Evolutionary conservation across 2,797 vertebrate species (phyloP).

Genomic region (Cercopithecus mitis): DNA sequence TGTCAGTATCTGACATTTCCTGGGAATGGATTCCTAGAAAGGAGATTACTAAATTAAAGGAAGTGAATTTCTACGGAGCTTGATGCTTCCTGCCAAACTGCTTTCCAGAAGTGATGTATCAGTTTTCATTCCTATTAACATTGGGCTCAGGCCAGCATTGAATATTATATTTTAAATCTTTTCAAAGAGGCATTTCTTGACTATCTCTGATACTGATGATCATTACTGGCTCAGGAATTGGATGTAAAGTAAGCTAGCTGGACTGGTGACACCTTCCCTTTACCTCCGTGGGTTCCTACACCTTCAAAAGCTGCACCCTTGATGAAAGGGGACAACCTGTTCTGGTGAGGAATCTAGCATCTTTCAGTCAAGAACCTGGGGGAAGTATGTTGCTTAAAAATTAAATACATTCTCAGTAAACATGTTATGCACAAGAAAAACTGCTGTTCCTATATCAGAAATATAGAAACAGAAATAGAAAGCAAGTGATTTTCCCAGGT

Average conservation of each 20-base stretch:
- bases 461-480: not conserved
- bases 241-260: not conserved
- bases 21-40: conserved; percentile 48
- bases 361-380: not conserved
- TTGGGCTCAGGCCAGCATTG: not conserved
- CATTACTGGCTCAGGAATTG: not conserved
- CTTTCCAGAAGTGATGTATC: conserved; percentile 41
- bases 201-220: not conserved
- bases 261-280: not conserved
- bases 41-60: conserved; percentile 27
- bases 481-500: not conserved
- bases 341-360: not conserved
- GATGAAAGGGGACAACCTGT: not conserved
- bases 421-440: not conserved
- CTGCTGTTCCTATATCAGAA: not conserved
- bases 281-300: not conserved
- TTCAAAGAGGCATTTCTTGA: not conserved
- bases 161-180: not conserved
- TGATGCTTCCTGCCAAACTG: conserved; percentile 23
- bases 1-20: not conserved
- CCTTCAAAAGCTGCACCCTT: not conserved
- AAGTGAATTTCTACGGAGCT: conserved; percentile 34
- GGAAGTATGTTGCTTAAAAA: not conserved
- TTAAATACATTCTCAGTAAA: not conserved
- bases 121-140: conserved; percentile 25